phyloP scores from a whole-genome alignment of 2,888 invertebrate genomes.

The Elysia crispata region DNA sequence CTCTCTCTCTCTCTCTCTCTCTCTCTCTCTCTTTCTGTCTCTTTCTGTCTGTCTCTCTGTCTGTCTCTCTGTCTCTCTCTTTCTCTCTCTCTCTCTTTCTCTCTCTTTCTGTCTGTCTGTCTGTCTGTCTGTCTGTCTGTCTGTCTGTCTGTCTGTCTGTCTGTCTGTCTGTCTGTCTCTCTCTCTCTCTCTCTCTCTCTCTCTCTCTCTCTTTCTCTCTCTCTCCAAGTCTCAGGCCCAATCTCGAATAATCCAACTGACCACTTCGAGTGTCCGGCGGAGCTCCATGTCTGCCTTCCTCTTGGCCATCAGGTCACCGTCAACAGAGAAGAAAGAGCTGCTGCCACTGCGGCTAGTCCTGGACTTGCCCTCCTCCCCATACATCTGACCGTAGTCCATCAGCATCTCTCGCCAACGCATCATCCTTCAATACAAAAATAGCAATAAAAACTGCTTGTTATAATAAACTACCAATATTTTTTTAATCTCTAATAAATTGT shows the following conservation, averaged over 20 bases:
- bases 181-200: background rate
- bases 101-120: background rate
- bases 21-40: conserved; percentile 15
- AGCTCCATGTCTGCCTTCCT: conserved; percentile 42
- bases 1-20: background rate
- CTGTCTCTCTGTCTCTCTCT: background rate
- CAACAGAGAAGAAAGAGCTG: conserved; percentile 45
- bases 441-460: no score
- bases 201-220: background rate
- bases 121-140: conserved; percentile 19
- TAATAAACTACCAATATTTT: no score
- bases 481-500: no score
- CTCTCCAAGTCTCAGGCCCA: background rate
- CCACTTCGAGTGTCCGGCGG: conserved; percentile 26
- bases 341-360: conserved; percentile 43
- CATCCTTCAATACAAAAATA: no score
- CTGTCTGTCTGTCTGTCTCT: conserved; percentile 29
- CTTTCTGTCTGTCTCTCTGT: background rate
- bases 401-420: conserved; percentile 42
- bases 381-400: conserved; percentile 45
- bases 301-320: conserved; percentile 46
- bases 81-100: background rate
- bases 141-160: conserved; percentile 27
- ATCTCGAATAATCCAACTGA: conserved; percentile 18
- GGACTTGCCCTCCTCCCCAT: conserved; percentile 5